Conservation (phyloP, 2,888 invertebrate genomes). For the Norana najaformis region DNA sequence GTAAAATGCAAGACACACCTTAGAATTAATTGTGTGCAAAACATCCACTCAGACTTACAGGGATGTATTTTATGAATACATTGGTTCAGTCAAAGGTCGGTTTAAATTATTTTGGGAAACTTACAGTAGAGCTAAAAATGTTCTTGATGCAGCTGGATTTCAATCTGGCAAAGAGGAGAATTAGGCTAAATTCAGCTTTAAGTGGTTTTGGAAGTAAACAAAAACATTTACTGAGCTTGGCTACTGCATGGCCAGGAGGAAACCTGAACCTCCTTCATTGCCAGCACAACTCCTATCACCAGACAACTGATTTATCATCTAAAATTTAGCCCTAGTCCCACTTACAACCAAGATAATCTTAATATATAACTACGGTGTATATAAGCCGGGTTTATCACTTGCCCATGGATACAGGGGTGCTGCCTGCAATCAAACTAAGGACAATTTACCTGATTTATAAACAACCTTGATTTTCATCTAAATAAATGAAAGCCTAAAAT, state of each 20-base stretch:
- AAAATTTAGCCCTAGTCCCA: not conserved
- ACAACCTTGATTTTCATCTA: not conserved
- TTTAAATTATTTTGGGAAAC: too few relatives aligned
- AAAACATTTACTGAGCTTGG: not conserved
- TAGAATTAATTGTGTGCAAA: too few relatives aligned
- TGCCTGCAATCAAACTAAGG: not conserved
- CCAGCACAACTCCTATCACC: not conserved
- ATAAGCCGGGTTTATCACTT: not conserved
- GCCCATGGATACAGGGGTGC: not conserved
- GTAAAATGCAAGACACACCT: too few relatives aligned
- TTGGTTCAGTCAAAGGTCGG: too few relatives aligned
- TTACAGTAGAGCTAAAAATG: too few relatives aligned
- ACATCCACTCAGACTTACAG: too few relatives aligned
- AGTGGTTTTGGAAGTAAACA: not conserved
- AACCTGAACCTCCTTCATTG: not conserved
- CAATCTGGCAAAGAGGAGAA: too few relatives aligned
- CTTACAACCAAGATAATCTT: not conserved
- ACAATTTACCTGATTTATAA: not conserved
- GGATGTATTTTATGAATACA: too few relatives aligned
- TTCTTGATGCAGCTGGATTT: not conserved
- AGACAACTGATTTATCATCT: not conserved
- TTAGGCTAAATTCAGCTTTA: not conserved
- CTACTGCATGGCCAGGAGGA: not conserved
- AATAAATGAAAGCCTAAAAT: not conserved
- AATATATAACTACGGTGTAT: too few relatives aligned